Conservation (phyloP, 2,113 vertebrate species). For the Melozone crissalis region DNA sequence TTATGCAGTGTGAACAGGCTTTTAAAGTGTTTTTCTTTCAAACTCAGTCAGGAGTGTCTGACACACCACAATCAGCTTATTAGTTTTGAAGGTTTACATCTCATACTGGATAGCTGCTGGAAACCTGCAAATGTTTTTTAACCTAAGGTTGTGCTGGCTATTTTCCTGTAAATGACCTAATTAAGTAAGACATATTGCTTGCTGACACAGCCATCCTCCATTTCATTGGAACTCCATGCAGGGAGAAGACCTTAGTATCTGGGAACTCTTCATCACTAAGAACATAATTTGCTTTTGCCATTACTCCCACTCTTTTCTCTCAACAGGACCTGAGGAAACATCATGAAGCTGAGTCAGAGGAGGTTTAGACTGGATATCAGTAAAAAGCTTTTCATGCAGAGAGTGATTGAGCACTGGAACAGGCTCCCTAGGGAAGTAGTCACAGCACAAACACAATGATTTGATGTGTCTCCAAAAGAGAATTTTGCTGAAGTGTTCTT, state of each 20-base stretch:
- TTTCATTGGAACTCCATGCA: background rate
- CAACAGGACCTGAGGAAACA: background rate
- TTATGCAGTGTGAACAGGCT: background rate
- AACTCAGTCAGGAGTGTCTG: background rate
- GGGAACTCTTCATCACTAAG: background rate
- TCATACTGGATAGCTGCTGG: background rate
- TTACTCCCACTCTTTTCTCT: background rate
- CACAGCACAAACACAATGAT: background rate
- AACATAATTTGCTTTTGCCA: background rate
- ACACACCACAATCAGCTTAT: background rate
- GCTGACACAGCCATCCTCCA: background rate
- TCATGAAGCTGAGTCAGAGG: background rate
- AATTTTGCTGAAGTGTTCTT: background rate
- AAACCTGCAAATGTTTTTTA: background rate
- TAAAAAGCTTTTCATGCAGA: background rate
- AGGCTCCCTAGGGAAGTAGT: background rate
- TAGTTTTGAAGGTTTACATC: background rate
- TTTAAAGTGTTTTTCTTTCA: background rate
- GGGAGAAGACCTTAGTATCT: background rate
- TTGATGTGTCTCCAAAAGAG: background rate
- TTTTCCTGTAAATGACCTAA: background rate
- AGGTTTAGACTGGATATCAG: background rate
- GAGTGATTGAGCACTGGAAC: fast-evolving
- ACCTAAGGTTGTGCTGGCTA: background rate
- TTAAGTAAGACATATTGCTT: background rate